phyloP scores from a whole-genome alignment of 30 jellyfish, hydroid and myxozoan genomes.

The Sanderia malayensis region DNA sequence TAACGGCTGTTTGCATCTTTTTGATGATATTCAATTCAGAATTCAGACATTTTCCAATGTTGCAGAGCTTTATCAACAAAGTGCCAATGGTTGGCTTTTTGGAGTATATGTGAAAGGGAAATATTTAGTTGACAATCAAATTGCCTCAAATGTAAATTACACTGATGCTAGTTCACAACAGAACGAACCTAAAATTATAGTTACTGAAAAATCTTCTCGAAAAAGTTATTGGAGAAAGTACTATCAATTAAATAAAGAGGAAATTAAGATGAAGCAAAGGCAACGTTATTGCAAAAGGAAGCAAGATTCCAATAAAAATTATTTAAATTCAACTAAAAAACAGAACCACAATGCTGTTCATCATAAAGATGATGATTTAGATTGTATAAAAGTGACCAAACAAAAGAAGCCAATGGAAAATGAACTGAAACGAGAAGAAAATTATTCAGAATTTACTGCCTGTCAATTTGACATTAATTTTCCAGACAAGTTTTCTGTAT shows the following conservation, averaged over 20 bases:
- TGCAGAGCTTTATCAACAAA: conserved; percentile 2
- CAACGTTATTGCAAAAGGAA: too few relatives aligned
- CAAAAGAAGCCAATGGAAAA: too few relatives aligned
- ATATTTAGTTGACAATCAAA: background rate
- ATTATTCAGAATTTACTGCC: too few relatives aligned
- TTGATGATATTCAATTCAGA: conserved; percentile 11
- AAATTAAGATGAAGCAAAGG: background rate
- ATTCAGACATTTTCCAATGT: conserved; percentile 3
- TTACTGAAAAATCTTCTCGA: background rate
- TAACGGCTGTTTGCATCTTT: background rate
- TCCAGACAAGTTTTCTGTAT: too few relatives aligned
- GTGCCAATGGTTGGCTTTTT: conserved; percentile 17
- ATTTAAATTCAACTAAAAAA: too few relatives aligned
- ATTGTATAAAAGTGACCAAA: too few relatives aligned
- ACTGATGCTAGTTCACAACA: background rate
- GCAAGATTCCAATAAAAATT: too few relatives aligned
- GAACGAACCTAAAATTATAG: background rate
- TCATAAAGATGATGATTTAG: too few relatives aligned
- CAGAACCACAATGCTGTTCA: too few relatives aligned
- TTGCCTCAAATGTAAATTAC: background rate
- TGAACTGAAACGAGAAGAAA: too few relatives aligned
- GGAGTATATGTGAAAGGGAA: conserved; percentile 14
- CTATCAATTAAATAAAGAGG: background rate
- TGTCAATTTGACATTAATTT: too few relatives aligned
- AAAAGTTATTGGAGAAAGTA: background rate